A percentile compares a stretch with the other conserved stretches of the same genome.
These are phyloP conservation scores for Psococerastis gibbosa DNA, from an alignment of 2,888 invertebrate genomes.

Conservation along the genomic window DNA sequence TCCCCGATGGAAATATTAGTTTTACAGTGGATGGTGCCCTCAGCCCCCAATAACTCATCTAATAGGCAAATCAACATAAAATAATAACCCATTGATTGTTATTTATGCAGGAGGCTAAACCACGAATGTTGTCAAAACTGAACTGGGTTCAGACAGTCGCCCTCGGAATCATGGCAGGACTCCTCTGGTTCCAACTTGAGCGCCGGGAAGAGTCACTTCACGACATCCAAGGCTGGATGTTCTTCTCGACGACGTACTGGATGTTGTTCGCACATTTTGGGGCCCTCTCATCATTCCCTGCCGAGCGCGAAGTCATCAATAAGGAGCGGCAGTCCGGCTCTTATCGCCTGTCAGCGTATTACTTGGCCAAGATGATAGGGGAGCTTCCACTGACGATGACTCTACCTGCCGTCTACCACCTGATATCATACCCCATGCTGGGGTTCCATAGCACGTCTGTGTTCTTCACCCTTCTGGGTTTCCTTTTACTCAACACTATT, in stretches of 20 bases:
- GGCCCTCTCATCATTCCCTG: constrained; percentile 59
- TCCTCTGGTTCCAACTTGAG: constrained; percentile 62
- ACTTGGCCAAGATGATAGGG: constrained; percentile 62
- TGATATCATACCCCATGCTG: constrained; percentile 59
- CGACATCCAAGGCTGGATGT: constrained; percentile 69
- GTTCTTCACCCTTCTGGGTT: constrained; percentile 46
- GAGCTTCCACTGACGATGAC: constrained; percentile 56
- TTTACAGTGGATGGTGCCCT: no score
- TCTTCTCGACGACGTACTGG: constrained; percentile 67
- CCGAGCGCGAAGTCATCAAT: constrained; percentile 58
- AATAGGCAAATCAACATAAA: no score
- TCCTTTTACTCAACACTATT: constrained; percentile 48
- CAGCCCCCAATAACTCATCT: no score
- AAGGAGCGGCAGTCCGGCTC: constrained; percentile 62
- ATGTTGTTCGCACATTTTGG: constrained; percentile 63
- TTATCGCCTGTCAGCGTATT: constrained; percentile 60
- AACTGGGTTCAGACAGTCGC: constrained; percentile 60
- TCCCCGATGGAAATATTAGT: no score
- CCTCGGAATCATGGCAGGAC: constrained; percentile 48
- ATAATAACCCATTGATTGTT: no score
- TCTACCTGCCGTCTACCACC: constrained; percentile 53
- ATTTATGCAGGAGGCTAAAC: constrained; percentile 53
- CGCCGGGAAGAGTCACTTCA: constrained; percentile 52
- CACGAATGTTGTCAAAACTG: constrained; percentile 53
- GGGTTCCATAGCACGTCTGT: constrained; percentile 42